These are phyloP conservation scores for Cottoperca gobio DNA, from an alignment of 2,797 vertebrate species.

Conservation along the genomic window DNA sequence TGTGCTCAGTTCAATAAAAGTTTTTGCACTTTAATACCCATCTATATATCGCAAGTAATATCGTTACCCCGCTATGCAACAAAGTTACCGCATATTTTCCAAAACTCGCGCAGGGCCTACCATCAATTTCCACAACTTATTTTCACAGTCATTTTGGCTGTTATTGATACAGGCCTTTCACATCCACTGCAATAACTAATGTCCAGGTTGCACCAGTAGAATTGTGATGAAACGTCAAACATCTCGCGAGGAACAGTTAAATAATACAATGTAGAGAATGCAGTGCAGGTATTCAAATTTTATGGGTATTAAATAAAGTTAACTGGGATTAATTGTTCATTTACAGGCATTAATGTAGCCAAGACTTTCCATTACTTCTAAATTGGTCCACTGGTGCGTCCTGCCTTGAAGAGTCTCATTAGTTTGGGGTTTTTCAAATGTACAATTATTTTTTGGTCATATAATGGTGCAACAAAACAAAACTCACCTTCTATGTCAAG, in stretches of 20 bases:
- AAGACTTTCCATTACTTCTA: background rate
- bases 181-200: background rate
- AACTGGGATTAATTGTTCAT: slow-evolving; percentile 26
- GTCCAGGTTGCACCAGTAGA: too few relatives aligned
- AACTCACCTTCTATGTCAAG: slow-evolving; percentile 32
- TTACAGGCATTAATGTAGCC: background rate
- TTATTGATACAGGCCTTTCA: background rate
- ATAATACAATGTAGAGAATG: background rate
- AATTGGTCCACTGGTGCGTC: slow-evolving; percentile 1
- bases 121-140: too few relatives aligned
- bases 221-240: background rate
- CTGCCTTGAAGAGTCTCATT: slow-evolving; percentile 3
- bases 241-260: background rate
- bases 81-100: too few relatives aligned
- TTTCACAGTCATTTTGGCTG: background rate
- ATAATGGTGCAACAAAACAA: background rate
- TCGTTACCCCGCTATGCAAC: too few relatives aligned
- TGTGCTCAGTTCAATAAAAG: too few relatives aligned
- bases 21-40: too few relatives aligned
- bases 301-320: slow-evolving; percentile 16
- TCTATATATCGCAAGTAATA: too few relatives aligned
- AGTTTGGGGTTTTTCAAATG: background rate
- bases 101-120: too few relatives aligned
- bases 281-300: background rate
- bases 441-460: too few relatives aligned